A percentile compares a stretch with the other conserved stretches of the same genome.
phyloP scores from a whole-genome alignment of 2,113 vertebrate genomes.

The Hucho hucho region DNA sequence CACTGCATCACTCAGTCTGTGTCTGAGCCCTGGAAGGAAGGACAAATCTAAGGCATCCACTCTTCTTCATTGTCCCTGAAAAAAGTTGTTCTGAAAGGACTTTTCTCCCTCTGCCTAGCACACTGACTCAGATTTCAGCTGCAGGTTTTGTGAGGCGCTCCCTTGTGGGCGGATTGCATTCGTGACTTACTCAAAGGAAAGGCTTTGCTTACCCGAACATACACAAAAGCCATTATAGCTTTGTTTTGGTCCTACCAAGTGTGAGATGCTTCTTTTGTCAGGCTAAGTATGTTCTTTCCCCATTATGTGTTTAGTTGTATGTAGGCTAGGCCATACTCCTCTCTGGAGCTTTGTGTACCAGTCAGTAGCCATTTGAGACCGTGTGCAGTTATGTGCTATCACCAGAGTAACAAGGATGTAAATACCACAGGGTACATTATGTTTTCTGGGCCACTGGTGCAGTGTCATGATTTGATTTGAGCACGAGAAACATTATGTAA shows the following conservation, averaged over 20 bases:
- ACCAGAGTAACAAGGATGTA: conserved; percentile 3
- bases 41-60: conserved; percentile 38
- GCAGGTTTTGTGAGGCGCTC: conserved; percentile 61
- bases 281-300: conserved; percentile 1
- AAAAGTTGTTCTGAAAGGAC: conserved; percentile 57
- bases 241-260: conserved; percentile 15
- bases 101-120: conserved; percentile 35
- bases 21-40: conserved; percentile 2
- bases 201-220: conserved; percentile 43
- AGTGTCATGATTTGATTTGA: conserved; percentile 57
- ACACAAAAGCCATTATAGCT: conserved; percentile 40
- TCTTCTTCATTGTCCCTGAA: conserved; percentile 46
- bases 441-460: conserved; percentile 48
- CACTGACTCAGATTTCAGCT: conserved; percentile 65
- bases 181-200: conserved; percentile 55
- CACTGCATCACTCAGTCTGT: conserved; percentile 5
- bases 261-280: conserved; percentile 22
- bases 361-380: neutral
- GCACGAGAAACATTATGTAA: conserved; percentile 23
- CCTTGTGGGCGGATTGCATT: conserved; percentile 59
- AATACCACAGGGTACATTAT: conserved; percentile 19
- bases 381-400: too few species aligned
- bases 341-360: neutral
- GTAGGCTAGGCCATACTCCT: neutral
- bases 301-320: neutral